Conservation (phyloP, 2,113 vertebrate genomes). For the Chionis minor region DNA sequence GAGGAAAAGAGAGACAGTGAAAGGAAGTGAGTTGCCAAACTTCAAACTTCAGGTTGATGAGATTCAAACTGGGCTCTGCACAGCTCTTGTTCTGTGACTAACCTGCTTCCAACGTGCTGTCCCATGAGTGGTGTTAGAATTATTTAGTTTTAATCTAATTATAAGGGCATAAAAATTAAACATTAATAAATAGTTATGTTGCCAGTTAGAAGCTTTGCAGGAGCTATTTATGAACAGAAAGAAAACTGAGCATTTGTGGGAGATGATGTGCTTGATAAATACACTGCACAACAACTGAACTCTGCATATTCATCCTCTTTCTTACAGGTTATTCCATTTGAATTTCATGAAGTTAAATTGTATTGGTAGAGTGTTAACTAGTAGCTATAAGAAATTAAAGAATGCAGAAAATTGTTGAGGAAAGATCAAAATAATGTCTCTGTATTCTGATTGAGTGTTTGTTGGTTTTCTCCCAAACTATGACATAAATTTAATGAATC, state of each 20-base stretch:
- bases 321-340: neutral
- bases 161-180: neutral
- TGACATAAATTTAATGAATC: neutral
- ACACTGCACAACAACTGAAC: neutral
- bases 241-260: neutral
- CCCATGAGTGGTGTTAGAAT: neutral
- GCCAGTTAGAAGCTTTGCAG: neutral
- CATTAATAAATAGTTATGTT: neutral
- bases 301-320: neutral
- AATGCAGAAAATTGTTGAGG: neutral
- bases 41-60: neutral
- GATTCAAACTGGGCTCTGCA: neutral
- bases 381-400: neutral
- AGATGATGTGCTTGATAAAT: neutral
- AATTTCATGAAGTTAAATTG: neutral
- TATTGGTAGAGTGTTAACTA: neutral
- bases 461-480: neutral
- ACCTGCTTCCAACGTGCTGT: neutral
- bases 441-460: neutral
- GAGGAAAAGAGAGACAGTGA: neutral
- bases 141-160: neutral
- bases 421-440: neutral
- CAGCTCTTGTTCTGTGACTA: neutral
- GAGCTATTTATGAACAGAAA: neutral
- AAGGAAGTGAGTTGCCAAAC: neutral